Evolutionary conservation across 2,113 vertebrate genomes (phyloP), one percentile per base, ranked within the genome.

Genomic region (Bombycilla garrulus): DNA sequence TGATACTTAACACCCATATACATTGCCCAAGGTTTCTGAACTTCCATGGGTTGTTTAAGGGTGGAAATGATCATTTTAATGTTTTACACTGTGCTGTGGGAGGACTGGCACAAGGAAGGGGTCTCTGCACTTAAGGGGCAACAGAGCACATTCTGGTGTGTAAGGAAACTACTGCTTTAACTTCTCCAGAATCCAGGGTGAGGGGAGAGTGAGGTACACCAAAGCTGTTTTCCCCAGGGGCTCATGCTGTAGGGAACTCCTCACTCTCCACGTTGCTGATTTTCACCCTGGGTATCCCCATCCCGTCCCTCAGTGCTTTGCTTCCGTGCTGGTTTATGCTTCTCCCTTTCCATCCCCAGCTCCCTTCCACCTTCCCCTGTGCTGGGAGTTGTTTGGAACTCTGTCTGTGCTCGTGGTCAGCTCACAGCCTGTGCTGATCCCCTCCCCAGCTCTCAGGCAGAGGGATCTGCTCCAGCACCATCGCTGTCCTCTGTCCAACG

Each of bases 361-460:
- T 95, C 40, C 54, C 40, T 77, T 83, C 86, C 93, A 51, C 80
- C 66, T 67, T 51, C 22, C 44, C n/a, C 67, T 6, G 25, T 7
- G 15, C 92, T 87, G 86, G 83, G 86, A 21, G 72, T 91, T 81
- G 77, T 86, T 58, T 28, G 86, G 80, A 73, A 45, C 83, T 83
- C 2, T 58, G 1, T 73, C 36, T 51, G 15, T 17, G 8, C 66
- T 62, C 26, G 60, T 16, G 83, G 60, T 58, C 77, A 91, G 73
- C 62, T 15, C 40, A 35, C 22, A 76, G 90, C 73, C 72, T 4
- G 1, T 40, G 66, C 90, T 86, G 81, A 36, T 58, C 45, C 81
- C 40, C 70, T 79, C 9, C 7, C 58, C 81, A 83, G 93, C 76
- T 76, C 58, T 65, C 85, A 66, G n/a, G 54, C 9, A 0, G 1